Conservation (phyloP, 1,140 invertebrate species). For the Trichomalopsis sarcophagae region DNA sequence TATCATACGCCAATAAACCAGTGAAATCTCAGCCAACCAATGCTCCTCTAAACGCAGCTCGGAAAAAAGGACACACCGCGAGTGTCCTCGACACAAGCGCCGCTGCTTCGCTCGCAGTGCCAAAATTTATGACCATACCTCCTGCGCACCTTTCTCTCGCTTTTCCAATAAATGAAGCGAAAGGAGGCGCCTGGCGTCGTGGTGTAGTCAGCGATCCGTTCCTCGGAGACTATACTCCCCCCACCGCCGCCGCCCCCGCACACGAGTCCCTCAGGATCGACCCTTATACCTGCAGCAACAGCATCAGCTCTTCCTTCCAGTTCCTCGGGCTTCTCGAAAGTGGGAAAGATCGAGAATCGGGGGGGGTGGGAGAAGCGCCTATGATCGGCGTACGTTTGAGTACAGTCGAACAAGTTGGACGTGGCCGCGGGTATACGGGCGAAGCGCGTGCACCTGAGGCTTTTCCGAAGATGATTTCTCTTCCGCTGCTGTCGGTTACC, state of each 20-base stretch:
- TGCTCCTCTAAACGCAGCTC: too few species aligned
- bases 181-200: neutral
- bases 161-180: neutral
- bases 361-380: too few species aligned
- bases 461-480: constrained; percentile 15
- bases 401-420: too few species aligned
- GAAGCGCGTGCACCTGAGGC: neutral
- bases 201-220: neutral
- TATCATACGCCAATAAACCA: too few species aligned
- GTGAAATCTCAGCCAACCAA: too few species aligned
- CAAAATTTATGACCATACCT: neutral
- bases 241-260: neutral
- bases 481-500: too few species aligned
- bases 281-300: constrained; percentile 22
- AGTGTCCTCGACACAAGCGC: neutral
- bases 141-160: neutral
- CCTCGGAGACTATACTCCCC: neutral
- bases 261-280: neutral
- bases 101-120: neutral
- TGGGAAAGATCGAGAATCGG: constrained; percentile 18
- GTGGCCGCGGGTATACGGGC: too few species aligned
- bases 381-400: too few species aligned
- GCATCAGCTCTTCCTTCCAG: neutral
- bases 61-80: too few species aligned
- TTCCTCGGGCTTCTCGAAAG: neutral